Evolutionary conservation across 2,113 vertebrate genomes (phyloP).

Genomic region (Miniopterus natalensis): DNA sequence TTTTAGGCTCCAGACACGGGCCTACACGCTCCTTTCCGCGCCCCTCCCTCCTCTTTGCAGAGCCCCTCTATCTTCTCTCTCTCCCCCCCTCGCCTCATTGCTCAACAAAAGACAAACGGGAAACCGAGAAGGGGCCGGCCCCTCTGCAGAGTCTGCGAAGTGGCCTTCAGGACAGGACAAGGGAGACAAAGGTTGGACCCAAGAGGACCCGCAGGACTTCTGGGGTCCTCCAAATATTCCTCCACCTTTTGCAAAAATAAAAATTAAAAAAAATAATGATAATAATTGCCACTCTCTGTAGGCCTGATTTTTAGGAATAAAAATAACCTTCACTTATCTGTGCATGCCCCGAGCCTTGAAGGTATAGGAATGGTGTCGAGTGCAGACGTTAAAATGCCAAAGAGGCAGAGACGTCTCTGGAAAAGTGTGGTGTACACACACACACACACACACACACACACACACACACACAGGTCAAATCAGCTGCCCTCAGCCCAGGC

Average conservation of each 20-base stretch:
- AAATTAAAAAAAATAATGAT: too few relatives aligned
- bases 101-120: background rate
- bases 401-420: background rate
- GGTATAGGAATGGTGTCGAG: fast-evolving
- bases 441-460: background rate
- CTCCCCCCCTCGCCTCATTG: background rate
- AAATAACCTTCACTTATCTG: background rate
- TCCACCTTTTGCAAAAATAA: background rate
- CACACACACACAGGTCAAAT: background rate
- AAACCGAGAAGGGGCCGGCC: background rate
- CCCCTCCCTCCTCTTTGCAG: background rate
- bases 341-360: background rate
- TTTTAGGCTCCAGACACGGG: background rate
- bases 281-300: background rate
- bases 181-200: background rate
- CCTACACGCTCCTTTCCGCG: background rate
- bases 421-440: background rate
- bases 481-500: background rate
- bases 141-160: background rate
- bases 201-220: background rate
- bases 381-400: background rate
- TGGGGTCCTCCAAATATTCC: background rate
- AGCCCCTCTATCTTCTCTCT: background rate
- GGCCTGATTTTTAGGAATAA: background rate
- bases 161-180: background rate